phyloP scores from a whole-genome alignment of 2,888 invertebrate species.

The Drosophila cracens region DNA sequence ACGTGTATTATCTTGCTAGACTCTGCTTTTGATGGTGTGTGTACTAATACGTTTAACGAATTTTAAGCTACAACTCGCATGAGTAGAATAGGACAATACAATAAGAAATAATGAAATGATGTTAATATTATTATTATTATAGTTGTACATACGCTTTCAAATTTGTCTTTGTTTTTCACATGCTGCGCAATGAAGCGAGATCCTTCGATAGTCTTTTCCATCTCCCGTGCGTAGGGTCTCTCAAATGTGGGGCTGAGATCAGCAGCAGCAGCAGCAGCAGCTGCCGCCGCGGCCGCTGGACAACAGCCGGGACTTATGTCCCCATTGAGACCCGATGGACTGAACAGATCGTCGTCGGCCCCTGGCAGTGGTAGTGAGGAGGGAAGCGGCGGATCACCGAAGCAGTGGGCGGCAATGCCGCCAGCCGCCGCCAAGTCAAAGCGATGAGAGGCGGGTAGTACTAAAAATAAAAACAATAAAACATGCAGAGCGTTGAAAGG shows the following conservation, averaged over 20 bases:
- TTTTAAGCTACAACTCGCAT: background rate
- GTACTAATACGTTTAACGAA: background rate
- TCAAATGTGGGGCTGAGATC: conserved; percentile 92
- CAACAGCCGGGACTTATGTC: conserved; percentile 86
- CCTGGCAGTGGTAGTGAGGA: conserved; percentile 89
- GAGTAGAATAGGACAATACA: background rate
- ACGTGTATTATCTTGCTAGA: no score
- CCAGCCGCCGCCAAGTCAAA: conserved; percentile 89
- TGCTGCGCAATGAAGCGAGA: conserved; percentile 98
- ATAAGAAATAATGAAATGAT: background rate
- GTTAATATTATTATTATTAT: background rate
- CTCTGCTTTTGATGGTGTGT: background rate
- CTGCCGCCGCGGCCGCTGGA: conserved; percentile 83
- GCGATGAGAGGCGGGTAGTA: conserved; percentile 86
- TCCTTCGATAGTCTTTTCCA: conserved; percentile 96
- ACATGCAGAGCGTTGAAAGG: background rate
- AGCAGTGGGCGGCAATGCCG: conserved; percentile 87
- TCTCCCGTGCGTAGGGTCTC: conserved; percentile 92
- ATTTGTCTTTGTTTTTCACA: conserved; percentile 97
- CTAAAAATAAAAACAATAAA: conserved; percentile 62
- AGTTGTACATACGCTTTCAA: conserved; percentile 92
- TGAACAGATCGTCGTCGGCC: conserved; percentile 93
- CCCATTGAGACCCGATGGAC: conserved; percentile 87
- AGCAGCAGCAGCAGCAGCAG: conserved; percentile 63
- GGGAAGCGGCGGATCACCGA: conserved; percentile 89